Conservation (phyloP, 2,888 invertebrate genomes). For the Pheosia gnoma region DNA sequence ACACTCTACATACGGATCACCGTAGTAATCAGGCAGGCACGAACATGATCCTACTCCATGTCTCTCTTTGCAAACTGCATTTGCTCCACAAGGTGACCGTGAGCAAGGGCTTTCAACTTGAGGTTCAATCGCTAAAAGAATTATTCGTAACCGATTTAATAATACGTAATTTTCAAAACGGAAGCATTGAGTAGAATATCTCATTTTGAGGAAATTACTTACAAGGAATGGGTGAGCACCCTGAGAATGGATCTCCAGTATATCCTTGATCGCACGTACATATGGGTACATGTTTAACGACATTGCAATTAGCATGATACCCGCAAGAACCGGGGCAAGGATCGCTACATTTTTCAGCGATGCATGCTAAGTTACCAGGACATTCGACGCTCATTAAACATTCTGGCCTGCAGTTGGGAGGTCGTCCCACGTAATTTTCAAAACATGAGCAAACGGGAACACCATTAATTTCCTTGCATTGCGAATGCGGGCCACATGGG, state of each 20-base stretch:
- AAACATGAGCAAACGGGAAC: constrained; percentile 90
- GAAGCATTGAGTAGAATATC: neutral
- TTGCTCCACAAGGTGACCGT: constrained; percentile 93
- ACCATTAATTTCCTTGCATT: constrained; percentile 87
- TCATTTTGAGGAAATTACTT: constrained; percentile 61
- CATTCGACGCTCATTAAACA: constrained; percentile 90
- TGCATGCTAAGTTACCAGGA: constrained; percentile 88
- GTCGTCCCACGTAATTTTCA: constrained; percentile 89
- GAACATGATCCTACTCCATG: constrained; percentile 92
- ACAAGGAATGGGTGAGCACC: constrained; percentile 86
- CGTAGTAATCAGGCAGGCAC: constrained; percentile 92
- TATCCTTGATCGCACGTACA: constrained; percentile 88
- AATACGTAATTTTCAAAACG: neutral
- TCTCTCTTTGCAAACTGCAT: constrained; percentile 92
- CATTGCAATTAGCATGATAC: constrained; percentile 87
- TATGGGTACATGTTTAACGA: constrained; percentile 88
- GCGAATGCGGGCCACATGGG: constrained; percentile 91
- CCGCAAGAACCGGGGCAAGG: constrained; percentile 91
- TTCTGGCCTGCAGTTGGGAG: constrained; percentile 91
- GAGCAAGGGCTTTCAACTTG: constrained; percentile 86
- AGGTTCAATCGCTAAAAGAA: constrained; percentile 81
- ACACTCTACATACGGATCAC: constrained; percentile 94
- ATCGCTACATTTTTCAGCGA: constrained; percentile 88
- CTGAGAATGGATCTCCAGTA: constrained; percentile 91
- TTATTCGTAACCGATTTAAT: constrained; percentile 15